Evolutionary conservation across 2,888 invertebrate species (phyloP).

Genomic region (Alloplasta piceator): DNA sequence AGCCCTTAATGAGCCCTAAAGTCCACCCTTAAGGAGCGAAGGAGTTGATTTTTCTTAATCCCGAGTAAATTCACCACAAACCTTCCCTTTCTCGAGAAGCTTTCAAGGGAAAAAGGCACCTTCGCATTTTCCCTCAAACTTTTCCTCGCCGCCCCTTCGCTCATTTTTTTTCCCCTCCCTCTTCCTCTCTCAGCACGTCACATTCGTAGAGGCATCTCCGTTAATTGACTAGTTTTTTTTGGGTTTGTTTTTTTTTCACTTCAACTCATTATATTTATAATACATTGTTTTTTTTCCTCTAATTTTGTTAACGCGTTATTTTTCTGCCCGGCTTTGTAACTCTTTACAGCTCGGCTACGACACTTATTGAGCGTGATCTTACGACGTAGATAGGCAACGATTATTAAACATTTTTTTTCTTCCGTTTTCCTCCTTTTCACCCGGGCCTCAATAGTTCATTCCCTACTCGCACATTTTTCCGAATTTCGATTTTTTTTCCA

Average conservation of each 20-base stretch:
- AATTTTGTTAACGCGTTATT: conserved; percentile 59
- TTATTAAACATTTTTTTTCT: conserved; percentile 68
- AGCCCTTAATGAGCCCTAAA: too few species aligned
- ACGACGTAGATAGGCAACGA: conserved; percentile 80
- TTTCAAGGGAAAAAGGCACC: conserved; percentile 16
- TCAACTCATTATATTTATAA: conserved; percentile 47
- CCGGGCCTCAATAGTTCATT: conserved; percentile 1
- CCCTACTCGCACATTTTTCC: conserved; percentile 23
- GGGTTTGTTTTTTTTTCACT: conserved; percentile 64
- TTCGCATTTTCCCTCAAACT: not conserved
- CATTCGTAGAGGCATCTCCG: conserved; percentile 80
- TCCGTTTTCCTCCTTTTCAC: conserved; percentile 43
- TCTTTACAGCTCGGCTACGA: conserved; percentile 73
- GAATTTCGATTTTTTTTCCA: conserved; percentile 21
- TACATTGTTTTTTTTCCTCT: conserved; percentile 61
- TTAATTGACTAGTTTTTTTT: conserved; percentile 81
- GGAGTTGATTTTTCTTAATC: conserved; percentile 37
- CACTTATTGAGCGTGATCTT: conserved; percentile 81
- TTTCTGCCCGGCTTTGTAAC: conserved; percentile 62
- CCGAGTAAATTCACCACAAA: conserved; percentile 43
- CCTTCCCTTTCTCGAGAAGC: conserved; percentile 14
- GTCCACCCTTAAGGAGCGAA: conserved; percentile 43
- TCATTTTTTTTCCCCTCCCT: conserved; percentile 12
- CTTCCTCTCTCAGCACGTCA: conserved; percentile 67
- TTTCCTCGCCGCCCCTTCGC: not conserved